Percentiles rank a stretch among this genome's conserved stretches.
Conservation (phyloP, 2,113 vertebrate species). For the Uropsilus gracilis region DNA sequence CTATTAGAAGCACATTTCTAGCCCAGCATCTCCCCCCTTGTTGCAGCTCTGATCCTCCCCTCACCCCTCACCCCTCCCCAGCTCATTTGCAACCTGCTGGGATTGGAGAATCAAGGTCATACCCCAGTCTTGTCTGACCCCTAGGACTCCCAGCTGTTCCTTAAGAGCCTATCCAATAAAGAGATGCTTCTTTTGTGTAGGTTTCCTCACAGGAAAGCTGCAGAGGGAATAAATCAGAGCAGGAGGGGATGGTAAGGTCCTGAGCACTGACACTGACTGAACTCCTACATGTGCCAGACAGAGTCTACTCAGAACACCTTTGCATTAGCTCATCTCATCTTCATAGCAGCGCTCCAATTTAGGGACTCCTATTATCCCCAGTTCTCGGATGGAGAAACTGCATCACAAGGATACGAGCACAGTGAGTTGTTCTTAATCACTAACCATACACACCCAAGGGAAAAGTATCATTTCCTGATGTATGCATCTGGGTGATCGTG, state of each 20-base stretch:
- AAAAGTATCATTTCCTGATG: background rate
- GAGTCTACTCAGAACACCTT: background rate
- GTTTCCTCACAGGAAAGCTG: background rate
- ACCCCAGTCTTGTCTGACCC: background rate
- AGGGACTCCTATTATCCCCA: background rate
- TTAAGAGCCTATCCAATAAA: background rate
- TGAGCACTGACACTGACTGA: no score
- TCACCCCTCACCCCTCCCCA: background rate
- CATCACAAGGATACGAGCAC: background rate
- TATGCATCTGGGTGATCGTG: background rate
- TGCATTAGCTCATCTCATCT: background rate
- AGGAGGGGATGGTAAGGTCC: background rate
- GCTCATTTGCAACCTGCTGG: background rate
- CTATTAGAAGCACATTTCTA: background rate
- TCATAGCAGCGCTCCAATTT: background rate
- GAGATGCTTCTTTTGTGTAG: background rate
- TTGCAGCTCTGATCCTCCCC: background rate
- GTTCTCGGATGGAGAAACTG: background rate
- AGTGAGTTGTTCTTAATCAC: background rate
- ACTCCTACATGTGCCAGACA: background rate
- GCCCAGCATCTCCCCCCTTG: background rate
- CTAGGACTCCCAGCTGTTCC: background rate
- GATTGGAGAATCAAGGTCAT: background rate
- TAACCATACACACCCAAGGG: background rate
- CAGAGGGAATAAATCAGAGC: background rate